Percentiles rank a stretch among this genome's conserved stretches.
Evolutionary conservation across 1,140 invertebrate species (phyloP).

Genomic region (Platyscapa corneri): DNA sequence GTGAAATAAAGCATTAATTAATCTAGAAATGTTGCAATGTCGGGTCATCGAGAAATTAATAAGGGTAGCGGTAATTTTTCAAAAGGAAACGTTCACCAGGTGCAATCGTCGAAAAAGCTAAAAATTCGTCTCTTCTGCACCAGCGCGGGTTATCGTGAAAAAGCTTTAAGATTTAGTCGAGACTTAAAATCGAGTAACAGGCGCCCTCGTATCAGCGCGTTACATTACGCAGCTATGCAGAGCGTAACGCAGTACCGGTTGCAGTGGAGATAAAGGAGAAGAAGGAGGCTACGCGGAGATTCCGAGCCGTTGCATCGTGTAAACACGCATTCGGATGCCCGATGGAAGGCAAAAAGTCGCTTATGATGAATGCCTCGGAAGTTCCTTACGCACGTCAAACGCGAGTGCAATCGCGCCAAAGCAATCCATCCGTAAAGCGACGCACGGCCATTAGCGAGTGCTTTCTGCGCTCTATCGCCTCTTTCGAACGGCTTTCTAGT

Average conservation of each 20-base stretch:
- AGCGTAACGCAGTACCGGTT: background rate
- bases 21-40: no score
- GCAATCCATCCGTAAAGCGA: background rate
- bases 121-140: no score
- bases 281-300: background rate
- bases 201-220: background rate
- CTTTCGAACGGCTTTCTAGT: background rate
- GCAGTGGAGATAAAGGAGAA: background rate
- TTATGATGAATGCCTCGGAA: slow-evolving; percentile 35
- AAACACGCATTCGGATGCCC: background rate
- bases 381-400: background rate
- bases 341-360: background rate
- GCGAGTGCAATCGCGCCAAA: slow-evolving; percentile 15
- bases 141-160: no score
- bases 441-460: background rate
- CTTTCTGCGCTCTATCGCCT: background rate
- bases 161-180: no score
- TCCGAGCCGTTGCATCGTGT: background rate
- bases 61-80: no score
- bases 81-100: no score
- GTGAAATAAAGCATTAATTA: no score
- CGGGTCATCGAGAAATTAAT: no score
- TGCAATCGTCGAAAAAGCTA: no score
- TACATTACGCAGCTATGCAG: background rate
- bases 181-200: background rate